phyloP scores from a whole-genome alignment of 2,113 vertebrate genomes.

The Nannobrachium achirus region DNA sequence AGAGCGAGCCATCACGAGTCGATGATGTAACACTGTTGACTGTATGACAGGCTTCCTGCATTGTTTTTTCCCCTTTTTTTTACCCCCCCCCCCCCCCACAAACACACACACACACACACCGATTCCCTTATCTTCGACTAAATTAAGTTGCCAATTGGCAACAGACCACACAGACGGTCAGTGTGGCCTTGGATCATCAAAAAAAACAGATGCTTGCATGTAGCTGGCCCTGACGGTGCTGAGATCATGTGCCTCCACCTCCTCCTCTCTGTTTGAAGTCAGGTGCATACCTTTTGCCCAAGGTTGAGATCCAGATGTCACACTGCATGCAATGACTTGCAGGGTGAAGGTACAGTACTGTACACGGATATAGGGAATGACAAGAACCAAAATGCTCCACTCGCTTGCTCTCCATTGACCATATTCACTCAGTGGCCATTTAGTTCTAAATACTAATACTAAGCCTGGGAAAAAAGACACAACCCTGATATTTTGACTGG shows the following conservation, averaged over 20 bases:
- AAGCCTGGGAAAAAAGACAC: too few relatives aligned
- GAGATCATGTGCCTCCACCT: slow-evolving; percentile 49
- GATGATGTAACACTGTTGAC: neutral
- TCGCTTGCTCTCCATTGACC: neutral
- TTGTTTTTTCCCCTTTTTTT: neutral
- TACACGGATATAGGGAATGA: neutral
- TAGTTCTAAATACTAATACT: too few relatives aligned
- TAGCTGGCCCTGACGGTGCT: slow-evolving; percentile 40
- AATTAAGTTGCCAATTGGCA: slow-evolving; percentile 15
- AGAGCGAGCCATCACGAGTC: slow-evolving; percentile 10
- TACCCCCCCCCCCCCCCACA: neutral
- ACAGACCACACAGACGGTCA: slow-evolving; percentile 46
- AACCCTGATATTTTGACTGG: too few relatives aligned
- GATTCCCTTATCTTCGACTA: slow-evolving; percentile 12
- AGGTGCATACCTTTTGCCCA: slow-evolving; percentile 54
- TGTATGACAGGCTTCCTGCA: slow-evolving; percentile 19
- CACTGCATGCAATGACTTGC: slow-evolving; percentile 52
- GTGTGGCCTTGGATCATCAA: slow-evolving; percentile 20
- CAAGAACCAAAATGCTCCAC: neutral
- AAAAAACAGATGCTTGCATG: slow-evolving; percentile 64
- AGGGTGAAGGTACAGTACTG: slow-evolving; percentile 20
- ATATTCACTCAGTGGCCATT: too few relatives aligned
- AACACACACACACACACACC: too few relatives aligned
- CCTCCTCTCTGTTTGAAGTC: slow-evolving; percentile 65
- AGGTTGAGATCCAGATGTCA: slow-evolving; percentile 71